phyloP scores from a whole-genome alignment of 2,888 invertebrate species.

The Phalera bucephala region DNA sequence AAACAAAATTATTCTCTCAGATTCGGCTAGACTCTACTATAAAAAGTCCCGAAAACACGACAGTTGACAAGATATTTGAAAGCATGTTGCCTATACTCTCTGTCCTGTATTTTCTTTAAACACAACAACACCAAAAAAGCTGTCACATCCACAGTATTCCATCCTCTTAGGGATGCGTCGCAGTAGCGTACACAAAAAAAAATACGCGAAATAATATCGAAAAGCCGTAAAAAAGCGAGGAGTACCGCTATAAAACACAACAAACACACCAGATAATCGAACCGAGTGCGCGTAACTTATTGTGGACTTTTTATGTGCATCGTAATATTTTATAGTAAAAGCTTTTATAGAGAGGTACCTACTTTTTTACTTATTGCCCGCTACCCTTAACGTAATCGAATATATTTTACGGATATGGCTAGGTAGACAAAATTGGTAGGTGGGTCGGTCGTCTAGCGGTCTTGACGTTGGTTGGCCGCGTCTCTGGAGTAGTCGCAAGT shows the following conservation, averaged over 20 bases:
- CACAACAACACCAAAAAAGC: too few relatives aligned
- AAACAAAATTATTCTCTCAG: too few relatives aligned
- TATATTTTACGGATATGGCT: constrained; percentile 31
- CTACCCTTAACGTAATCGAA: constrained; percentile 25
- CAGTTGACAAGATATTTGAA: too few relatives aligned
- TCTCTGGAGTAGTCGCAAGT: too few relatives aligned
- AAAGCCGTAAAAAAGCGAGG: constrained; percentile 67
- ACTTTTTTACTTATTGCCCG: constrained; percentile 35
- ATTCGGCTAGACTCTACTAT: too few relatives aligned
- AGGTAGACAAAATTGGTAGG: constrained; percentile 27
- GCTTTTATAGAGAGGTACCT: constrained; percentile 49
- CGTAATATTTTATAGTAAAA: constrained; percentile 75
- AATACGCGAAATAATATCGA: constrained; percentile 79
- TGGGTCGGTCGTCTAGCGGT: too few relatives aligned
- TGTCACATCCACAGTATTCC: constrained; percentile 45
- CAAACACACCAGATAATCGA: constrained; percentile 76
- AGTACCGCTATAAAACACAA: constrained; percentile 76
- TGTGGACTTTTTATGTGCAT: constrained; percentile 72
- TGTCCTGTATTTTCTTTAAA: too few relatives aligned
- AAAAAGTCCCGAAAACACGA: too few relatives aligned
- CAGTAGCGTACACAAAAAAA: constrained; percentile 57
- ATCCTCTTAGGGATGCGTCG: constrained; percentile 28
- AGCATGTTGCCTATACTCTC: too few relatives aligned
- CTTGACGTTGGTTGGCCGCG: too few relatives aligned
- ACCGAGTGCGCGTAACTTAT: constrained; percentile 69